Conservation (phyloP, 2,797 vertebrate species). For the Oreonectes daqikongensis region DNA sequence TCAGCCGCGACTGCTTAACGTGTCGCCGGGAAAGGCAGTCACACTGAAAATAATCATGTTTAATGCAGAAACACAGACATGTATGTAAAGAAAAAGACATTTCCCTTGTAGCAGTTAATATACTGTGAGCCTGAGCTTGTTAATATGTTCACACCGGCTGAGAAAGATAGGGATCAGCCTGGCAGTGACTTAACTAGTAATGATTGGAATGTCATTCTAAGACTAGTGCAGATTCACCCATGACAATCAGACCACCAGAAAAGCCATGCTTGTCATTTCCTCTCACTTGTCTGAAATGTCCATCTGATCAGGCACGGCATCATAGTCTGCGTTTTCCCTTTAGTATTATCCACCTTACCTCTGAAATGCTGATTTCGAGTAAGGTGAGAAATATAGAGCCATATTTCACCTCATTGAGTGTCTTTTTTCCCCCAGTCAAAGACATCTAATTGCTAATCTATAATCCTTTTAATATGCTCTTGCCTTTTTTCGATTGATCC, state of each 20-base stretch:
- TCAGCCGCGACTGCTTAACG: background rate
- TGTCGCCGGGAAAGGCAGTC: background rate
- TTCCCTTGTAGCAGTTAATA: too few relatives aligned
- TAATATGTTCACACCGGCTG: background rate
- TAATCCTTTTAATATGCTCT: slow-evolving; percentile 94
- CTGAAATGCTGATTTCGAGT: slow-evolving; percentile 40
- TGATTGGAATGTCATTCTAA: slow-evolving; percentile 5
- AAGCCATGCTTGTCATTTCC: background rate
- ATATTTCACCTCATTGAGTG: slow-evolving; percentile 80
- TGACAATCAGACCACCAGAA: slow-evolving; percentile 16
- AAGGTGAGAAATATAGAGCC: slow-evolving; percentile 69
- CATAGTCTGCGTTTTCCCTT: background rate
- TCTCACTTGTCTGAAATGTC: background rate
- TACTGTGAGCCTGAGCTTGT: background rate
- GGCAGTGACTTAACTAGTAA: background rate
- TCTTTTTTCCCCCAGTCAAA: slow-evolving; percentile 81
- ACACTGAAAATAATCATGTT: background rate
- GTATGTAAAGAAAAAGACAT: background rate
- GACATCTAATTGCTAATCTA: slow-evolving; percentile 97
- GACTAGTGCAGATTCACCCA: slow-evolving; percentile 13
- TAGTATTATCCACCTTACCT: background rate
- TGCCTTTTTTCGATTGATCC: slow-evolving; percentile 89
- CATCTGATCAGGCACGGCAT: slow-evolving; percentile 2
- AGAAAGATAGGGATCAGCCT: background rate
- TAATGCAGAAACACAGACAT: background rate